Evolutionary conservation across 2,113 vertebrate genomes (phyloP), one percentile per base, ranked within the genome.

Genomic region (Heterocephalus glaber): DNA sequence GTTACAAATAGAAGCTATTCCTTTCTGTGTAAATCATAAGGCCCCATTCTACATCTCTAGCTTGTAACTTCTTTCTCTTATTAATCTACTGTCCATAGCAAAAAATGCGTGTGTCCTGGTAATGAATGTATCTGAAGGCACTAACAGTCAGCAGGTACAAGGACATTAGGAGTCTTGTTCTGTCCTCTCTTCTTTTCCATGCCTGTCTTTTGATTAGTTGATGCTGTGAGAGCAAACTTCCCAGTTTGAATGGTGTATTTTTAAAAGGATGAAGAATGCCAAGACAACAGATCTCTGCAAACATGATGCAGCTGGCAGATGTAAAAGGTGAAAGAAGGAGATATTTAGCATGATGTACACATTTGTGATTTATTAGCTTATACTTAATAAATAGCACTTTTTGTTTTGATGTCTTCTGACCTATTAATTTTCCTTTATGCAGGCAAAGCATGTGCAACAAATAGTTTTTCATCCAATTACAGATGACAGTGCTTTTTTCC

Each of bases 381-480:
- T 3, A 87, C n/a, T 19, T 86, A 92, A 96, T 47, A 56, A 90
- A 88, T 66, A 81, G 28, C 70, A 54, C 54, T 22, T 86, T 96
- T 93, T 91, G 38, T 89, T 96, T 93, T 95, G 83, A 60, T 77
- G 56, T 81, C 44, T 86, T 74, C 74, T 91, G 77, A 52, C 2
- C 26, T 38, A 9, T 38, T 47, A 28, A 58, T 95, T 96, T 97
- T 92, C 80, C n/a, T 96, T 93, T 91, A 61, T 81, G 20, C 20
- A 72, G 24, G 68, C 86, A 84, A 94, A 96, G 22, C 28, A 56
- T 41, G 38, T 74, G 22, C 63, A 94, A 5, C 33, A 83, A 94
- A 85, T 68, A 44, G 49, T 44, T 96, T 95, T 86, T 85, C 41
- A 90, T 81, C 76, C 44, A 61, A 35, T 65, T 95, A 65, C 22